Conservation (phyloP, 2,888 invertebrate species). For the Caenorhabditis becei region DNA sequence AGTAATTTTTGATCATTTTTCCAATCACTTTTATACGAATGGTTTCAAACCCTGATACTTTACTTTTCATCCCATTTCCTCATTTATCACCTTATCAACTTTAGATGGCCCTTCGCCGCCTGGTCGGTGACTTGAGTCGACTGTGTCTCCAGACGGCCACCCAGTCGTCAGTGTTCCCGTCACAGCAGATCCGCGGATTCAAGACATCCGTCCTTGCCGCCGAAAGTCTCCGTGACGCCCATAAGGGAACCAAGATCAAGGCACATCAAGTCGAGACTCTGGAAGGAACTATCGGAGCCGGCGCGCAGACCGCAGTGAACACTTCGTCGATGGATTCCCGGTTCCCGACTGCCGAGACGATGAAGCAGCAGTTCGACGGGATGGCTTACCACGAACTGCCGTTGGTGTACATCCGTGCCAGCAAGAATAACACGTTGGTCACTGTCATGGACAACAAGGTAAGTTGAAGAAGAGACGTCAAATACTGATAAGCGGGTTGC, state of each 20-base stretch:
- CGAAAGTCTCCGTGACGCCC: constrained; percentile 73
- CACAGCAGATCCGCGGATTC: constrained; percentile 21
- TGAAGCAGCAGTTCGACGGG: constrained; percentile 76
- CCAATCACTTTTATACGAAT: not conserved
- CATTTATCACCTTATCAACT: not conserved
- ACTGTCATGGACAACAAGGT: constrained; percentile 86
- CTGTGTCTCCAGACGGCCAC: constrained; percentile 52
- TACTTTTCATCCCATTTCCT: not conserved
- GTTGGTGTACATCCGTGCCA: constrained; percentile 89
- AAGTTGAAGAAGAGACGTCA: not conserved
- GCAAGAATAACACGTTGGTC: constrained; percentile 92
- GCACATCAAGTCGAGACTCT: constrained; percentile 60
- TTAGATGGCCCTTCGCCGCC: constrained; percentile 44
- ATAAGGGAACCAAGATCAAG: constrained; percentile 66
- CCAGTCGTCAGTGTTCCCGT: constrained; percentile 22
- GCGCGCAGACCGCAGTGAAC: constrained; percentile 70
- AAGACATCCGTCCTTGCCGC: constrained; percentile 39
- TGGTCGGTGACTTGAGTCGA: constrained; percentile 46
- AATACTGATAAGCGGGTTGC: not conserved
- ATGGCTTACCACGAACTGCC: constrained; percentile 86
- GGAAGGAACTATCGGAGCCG: constrained; percentile 75
- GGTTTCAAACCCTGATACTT: constrained; percentile 2
- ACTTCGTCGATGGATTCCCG: constrained; percentile 71
- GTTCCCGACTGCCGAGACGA: constrained; percentile 77
- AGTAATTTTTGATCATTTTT: not conserved